These are phyloP conservation scores for Tor tambroides DNA, from an alignment of 2,113 vertebrate genomes.

Conservation along the genomic window DNA sequence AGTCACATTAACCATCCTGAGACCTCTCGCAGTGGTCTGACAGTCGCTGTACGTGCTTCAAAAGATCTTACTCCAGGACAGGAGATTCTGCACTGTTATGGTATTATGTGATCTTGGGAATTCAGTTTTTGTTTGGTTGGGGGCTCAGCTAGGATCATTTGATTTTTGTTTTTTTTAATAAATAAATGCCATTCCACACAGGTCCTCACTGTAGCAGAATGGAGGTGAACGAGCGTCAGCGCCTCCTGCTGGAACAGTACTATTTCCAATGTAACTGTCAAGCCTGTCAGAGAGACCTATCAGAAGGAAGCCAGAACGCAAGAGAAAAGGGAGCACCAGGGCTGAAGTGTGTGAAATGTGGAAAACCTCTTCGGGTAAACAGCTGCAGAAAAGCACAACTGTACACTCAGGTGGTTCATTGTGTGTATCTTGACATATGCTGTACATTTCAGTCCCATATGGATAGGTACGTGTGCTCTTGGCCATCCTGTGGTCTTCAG, in stretches of 20 bases:
- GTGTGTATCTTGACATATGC: neutral
- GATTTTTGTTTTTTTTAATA: neutral
- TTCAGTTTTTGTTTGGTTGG: neutral
- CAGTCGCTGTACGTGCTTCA: conserved; percentile 78
- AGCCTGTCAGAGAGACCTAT: conserved; percentile 75
- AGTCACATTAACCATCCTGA: neutral
- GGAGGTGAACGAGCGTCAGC: conserved; percentile 77
- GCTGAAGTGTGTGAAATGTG: conserved; percentile 79
- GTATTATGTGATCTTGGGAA: conserved; percentile 65
- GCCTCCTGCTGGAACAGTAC: conserved; percentile 85
- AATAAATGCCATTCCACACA: conserved; percentile 60
- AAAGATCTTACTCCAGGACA: conserved; percentile 78
- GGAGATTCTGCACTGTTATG: conserved; percentile 94
- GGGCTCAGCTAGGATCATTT: neutral
- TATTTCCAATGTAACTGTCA: conserved; percentile 87
- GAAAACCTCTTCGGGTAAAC: conserved; percentile 42
- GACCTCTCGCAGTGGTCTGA: conserved; percentile 49
- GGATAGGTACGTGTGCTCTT: conserved; percentile 61
- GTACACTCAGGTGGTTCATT: neutral
- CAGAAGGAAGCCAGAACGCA: conserved; percentile 51
- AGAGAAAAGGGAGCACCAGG: conserved; percentile 49
- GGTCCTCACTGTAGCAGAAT: conserved; percentile 86
- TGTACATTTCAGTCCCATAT: conserved; percentile 29
- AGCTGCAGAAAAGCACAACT: neutral
- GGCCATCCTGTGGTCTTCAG: conserved; percentile 58